These are phyloP conservation scores for Trachemys scripta DNA, from an alignment of 2,113 vertebrate genomes.

Conservation along the genomic window DNA sequence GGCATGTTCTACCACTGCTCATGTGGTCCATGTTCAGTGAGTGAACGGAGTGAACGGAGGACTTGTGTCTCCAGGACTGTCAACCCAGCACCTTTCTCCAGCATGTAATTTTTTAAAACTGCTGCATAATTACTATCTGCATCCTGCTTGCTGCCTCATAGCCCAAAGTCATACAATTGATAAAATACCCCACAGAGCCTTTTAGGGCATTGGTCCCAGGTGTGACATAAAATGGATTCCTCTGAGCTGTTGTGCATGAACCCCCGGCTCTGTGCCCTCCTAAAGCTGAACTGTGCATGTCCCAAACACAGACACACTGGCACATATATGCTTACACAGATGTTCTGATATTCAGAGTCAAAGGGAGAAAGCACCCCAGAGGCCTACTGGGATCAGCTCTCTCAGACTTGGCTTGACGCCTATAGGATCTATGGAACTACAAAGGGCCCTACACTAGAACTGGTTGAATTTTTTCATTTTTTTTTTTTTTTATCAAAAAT, in stretches of 20 bases:
- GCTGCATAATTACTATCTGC: neutral
- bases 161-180: neutral
- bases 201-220: neutral
- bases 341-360: neutral
- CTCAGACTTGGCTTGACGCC: neutral
- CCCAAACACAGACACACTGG: neutral
- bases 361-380: neutral
- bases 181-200: neutral
- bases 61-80: neutral
- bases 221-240: neutral
- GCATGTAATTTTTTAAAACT: neutral
- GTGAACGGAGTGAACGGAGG: neutral
- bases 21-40: neutral
- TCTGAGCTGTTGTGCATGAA: neutral
- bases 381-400: neutral
- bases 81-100: neutral
- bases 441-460: slow-evolving; percentile 12
- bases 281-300: neutral
- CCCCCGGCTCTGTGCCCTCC: neutral
- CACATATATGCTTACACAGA: neutral
- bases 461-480: slow-evolving; percentile 3
- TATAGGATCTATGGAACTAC: neutral
- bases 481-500: neutral
- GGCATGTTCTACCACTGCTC: neutral
- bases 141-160: neutral